A percentile compares a stretch with the other conserved stretches of the same genome.
Evolutionary conservation across 2,113 vertebrate species (phyloP).

Genomic region (Mohoua ochrocephala): DNA sequence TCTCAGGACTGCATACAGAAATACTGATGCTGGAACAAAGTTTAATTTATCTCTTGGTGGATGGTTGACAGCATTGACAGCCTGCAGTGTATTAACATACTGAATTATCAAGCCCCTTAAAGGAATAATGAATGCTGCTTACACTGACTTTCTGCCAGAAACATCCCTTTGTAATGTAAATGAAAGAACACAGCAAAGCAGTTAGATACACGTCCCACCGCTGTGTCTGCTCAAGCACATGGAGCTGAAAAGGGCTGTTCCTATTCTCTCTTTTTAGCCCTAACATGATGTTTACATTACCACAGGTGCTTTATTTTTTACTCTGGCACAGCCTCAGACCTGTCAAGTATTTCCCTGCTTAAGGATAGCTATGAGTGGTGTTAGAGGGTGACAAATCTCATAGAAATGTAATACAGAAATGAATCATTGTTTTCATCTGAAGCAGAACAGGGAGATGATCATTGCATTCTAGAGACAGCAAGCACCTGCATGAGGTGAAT

Average conservation of each 20-base stretch:
- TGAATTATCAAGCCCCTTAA: conserved; percentile 25
- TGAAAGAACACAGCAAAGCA: conserved; percentile 5
- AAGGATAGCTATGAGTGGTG: background rate
- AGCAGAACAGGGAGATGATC: background rate
- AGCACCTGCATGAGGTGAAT: background rate
- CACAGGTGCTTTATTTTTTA: background rate
- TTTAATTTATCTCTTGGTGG: background rate
- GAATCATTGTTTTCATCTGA: background rate
- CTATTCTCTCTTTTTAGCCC: background rate
- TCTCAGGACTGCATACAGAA: background rate
- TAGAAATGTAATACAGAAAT: background rate
- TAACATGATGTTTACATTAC: background rate
- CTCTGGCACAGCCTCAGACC: background rate
- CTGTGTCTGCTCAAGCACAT: background rate
- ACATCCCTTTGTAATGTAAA: conserved; percentile 46
- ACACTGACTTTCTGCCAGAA: conserved; percentile 3
- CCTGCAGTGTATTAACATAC: background rate
- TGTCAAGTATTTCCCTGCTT: background rate
- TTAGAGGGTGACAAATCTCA: background rate
- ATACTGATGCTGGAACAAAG: background rate
- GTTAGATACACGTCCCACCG: background rate
- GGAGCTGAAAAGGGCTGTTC: background rate
- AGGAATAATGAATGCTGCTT: conserved; percentile 19
- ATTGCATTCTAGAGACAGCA: background rate
- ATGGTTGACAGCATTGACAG: background rate